Conservation (phyloP, 2,888 invertebrate genomes). For the Ellobium chinense region DNA sequence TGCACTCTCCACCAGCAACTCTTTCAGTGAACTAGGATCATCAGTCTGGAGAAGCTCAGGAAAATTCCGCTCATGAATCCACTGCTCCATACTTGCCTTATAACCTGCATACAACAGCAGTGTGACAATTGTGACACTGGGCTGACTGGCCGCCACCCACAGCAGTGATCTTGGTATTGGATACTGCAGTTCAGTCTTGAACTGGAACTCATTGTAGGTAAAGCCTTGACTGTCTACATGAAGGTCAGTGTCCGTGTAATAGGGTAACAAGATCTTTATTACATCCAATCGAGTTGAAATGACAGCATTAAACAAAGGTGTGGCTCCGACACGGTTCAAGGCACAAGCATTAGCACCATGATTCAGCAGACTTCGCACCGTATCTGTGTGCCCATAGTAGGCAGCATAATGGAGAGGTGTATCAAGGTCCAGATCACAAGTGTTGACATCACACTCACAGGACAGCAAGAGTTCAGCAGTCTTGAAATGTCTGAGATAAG, state of each 20-base stretch:
- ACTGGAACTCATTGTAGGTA: not conserved
- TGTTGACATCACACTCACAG: constrained; percentile 69
- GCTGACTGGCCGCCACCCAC: constrained; percentile 60
- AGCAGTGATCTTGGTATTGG: constrained; percentile 61
- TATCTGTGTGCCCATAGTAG: constrained; percentile 66
- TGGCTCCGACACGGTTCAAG: constrained; percentile 58
- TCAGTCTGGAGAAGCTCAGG: constrained; percentile 43
- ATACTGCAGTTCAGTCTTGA: constrained; percentile 46
- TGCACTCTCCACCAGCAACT: constrained; percentile 54
- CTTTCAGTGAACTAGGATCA: constrained; percentile 22
- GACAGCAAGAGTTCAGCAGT: constrained; percentile 63
- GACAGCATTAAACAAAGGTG: constrained; percentile 74
- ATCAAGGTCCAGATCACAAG: constrained; percentile 70
- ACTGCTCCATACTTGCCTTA: constrained; percentile 59
- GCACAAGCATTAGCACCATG: constrained; percentile 68
- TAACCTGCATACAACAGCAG: constrained; percentile 65
- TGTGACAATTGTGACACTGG: constrained; percentile 52
- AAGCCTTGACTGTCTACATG: constrained; percentile 54
- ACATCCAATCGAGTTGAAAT: constrained; percentile 57
- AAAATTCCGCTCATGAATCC: constrained; percentile 57
- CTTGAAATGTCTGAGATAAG: constrained; percentile 15
- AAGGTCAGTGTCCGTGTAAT: constrained; percentile 61
- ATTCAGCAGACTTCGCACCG: constrained; percentile 59
- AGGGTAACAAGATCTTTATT: constrained; percentile 60
- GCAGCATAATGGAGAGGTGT: constrained; percentile 72